Base-by-base conservation (phyloP, 2,888 invertebrate species). In the Eupithecia centaureata region DNA sequence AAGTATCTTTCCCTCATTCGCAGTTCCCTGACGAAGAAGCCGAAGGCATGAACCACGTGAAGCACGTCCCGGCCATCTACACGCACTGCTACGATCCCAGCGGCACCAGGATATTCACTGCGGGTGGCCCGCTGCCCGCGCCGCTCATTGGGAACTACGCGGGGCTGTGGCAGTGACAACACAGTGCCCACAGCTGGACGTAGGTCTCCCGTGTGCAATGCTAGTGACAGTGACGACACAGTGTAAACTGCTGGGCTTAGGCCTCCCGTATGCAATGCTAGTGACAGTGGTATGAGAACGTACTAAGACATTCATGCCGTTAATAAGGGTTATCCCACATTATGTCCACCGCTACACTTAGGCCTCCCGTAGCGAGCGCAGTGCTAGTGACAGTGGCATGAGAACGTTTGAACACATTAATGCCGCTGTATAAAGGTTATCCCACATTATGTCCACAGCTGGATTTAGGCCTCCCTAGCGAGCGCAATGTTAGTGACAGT, bases 11-110 rank as follows among this genome's bases (percentile, higher is more conserved):
- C 5, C 3, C 8, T 7, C 15, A 13, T 15, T 7, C 27, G 10
- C 85, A 97, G 97, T 97, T 96, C 89, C 97, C 97, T 0, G 97
- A 97, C 86, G 97, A 97, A 78, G 97, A 96, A 76, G 95, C 96
- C 72, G 97, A 97, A 76, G 97, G 97, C 5, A 95, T 96, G 81
- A 97, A 97, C 90, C 96, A 96, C 79, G 95, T 96, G 66, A 97
- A 97, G 89, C 98, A 98, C 88, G 96, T 97, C 70, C 96, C 98
- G 33, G 99, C 99, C 22, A 98, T 99, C 81, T 99, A 99, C 90
- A 98, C 99, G 2, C 99, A 99, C 86, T 98, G 98, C 89, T 99
- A 98, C 87, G 98, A 99, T 88, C 95, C 96, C 77, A 97, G 97
- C 73, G 98, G 98, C 15, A 98, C 98, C 15, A 93, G 98, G 66